Conservation (phyloP, 2,888 invertebrate genomes). For the Liodrosophila aerea region DNA sequence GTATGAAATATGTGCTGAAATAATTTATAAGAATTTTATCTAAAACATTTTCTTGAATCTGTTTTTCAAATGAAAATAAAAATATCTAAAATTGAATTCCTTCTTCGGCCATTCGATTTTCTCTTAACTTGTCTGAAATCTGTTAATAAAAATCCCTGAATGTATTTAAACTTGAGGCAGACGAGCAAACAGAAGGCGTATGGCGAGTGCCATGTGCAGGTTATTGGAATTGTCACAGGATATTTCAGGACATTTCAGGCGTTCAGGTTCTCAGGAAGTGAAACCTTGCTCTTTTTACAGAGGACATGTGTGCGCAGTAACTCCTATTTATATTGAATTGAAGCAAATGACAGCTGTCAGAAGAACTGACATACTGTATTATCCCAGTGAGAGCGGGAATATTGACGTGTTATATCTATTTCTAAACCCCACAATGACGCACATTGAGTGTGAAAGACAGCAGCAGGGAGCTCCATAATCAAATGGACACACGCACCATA, state of each 20-base stretch:
- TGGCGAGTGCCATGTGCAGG: constrained; percentile 21
- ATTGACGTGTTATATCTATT: constrained; percentile 11
- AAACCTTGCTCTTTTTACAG: background rate
- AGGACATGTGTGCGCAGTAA: background rate
- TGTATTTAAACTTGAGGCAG: too few relatives aligned
- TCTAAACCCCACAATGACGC: constrained; percentile 26
- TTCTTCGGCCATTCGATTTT: too few relatives aligned
- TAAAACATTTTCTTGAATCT: too few relatives aligned
- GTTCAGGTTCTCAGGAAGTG: background rate
- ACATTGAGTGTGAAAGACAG: constrained; percentile 15
- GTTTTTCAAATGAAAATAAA: too few relatives aligned
- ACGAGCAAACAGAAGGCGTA: background rate
- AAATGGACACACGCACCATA: constrained; percentile 6
- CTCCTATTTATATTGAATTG: constrained; percentile 14
- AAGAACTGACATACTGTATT: constrained; percentile 48
- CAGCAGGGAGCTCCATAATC: constrained; percentile 10
- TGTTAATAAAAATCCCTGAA: too few relatives aligned
- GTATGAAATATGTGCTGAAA: too few relatives aligned
- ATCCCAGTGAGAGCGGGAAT: constrained; percentile 3
- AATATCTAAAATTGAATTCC: too few relatives aligned
- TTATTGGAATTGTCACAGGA: constrained; percentile 23
- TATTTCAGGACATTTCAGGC: constrained; percentile 15
- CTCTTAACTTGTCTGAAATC: too few relatives aligned
- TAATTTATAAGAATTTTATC: too few relatives aligned
- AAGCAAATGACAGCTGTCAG: constrained; percentile 59